Evolutionary conservation across 2,797 vertebrate species (phyloP), one percentile per base, ranked within the genome.

Genomic region (Cryptoblepharus egeriae): DNA sequence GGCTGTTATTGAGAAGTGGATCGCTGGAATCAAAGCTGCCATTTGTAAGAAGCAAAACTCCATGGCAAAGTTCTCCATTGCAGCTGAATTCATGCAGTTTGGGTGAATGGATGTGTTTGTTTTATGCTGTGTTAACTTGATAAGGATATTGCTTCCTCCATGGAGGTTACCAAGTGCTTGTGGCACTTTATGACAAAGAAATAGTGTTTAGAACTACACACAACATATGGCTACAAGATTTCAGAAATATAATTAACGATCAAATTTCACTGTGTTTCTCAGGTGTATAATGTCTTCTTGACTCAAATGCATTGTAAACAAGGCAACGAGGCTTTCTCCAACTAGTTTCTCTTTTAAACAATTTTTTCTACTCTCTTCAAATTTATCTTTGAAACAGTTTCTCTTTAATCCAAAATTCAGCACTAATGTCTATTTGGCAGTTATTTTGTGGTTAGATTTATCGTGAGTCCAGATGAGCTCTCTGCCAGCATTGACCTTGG

Each of bases 221-320:
- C 24, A 77, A 79, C 70, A 75, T 82, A 72, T 71, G 49, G 39
- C 64, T 85, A 68, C 1, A 20, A 70, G 80, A 61, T 52, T 26
- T 13, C 69, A 11, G 26, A 70, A 82, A 61, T 35, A 2, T 35
- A 72, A 26, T 39, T 72, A 64, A 65, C 9, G 9, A 76, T 79
- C 75, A 67, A 35, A 75, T 68, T 52, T 74, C 11, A 20, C 24
- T 83, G 42, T 18, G 6, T 80, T 75, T 57, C 39, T 22, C 39
- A 72, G 18, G 28, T 2, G 3, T 49, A 9, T 26, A 63, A 61
- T n/a, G 16, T 45, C 49, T 64, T 45, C 49, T 64, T 76, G 55
- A 35, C n/a, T 87, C 9, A 10, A 12, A n/a, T n/a, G n/a, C n/a
- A n/a, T n/a, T n/a, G n/a, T n/a, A n/a, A n/a, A 57, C 24, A 65